Evolutionary conservation across 2,113 vertebrate genomes (phyloP).

Genomic region (Donacobius atricapilla): DNA sequence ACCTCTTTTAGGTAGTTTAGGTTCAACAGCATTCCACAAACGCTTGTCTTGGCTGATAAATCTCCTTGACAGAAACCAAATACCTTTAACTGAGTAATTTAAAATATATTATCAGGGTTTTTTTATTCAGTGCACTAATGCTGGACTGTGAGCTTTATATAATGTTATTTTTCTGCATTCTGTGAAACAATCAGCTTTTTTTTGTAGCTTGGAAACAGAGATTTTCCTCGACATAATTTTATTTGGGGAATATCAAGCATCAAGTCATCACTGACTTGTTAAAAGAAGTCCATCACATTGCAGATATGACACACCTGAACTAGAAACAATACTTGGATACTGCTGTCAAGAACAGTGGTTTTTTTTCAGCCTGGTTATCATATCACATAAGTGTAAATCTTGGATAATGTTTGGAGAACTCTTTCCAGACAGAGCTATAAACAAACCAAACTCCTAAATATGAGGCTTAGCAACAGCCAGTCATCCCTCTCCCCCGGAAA

Average conservation of each 20-base stretch:
- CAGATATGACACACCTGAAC: not conserved
- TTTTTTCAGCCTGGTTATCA: not conserved
- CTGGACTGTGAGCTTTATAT: not conserved
- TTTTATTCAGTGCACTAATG: not conserved
- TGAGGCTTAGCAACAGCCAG: not conserved
- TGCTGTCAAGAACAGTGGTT: not conserved
- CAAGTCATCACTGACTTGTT: not conserved
- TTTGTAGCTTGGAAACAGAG: not conserved
- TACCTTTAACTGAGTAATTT: slow-evolving; percentile 10
- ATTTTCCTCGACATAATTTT: not conserved
- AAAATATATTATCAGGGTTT: not conserved
- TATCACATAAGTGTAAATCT: not conserved
- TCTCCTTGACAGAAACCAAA: slow-evolving; percentile 17
- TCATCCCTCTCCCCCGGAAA: not conserved
- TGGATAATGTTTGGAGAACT: not conserved
- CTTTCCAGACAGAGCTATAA: not conserved
- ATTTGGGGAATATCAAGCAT: not conserved
- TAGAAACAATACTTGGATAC: not conserved
- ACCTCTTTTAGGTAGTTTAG: slow-evolving; percentile 4
- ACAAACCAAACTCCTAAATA: not conserved
- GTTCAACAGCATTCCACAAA: slow-evolving; percentile 8
- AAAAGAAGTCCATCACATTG: not conserved
- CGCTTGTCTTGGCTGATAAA: slow-evolving; percentile 29
- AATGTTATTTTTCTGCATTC: not conserved
- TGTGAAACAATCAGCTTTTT: not conserved